Evolutionary conservation across 2,888 invertebrate species (phyloP).

Genomic region (Drosophila nigricruria): DNA sequence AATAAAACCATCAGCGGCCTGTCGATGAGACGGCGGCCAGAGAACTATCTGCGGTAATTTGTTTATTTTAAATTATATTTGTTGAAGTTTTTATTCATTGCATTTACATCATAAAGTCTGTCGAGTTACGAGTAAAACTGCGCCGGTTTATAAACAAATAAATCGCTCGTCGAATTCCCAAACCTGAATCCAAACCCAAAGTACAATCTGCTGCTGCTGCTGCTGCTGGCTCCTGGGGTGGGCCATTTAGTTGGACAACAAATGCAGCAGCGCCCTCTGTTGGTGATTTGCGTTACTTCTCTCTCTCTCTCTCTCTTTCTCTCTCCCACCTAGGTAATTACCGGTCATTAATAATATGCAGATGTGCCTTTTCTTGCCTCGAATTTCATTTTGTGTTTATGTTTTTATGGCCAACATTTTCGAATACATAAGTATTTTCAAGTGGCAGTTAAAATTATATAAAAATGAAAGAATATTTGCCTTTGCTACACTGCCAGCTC

Average conservation of each 20-base stretch:
- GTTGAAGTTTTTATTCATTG: slow-evolving; percentile 78
- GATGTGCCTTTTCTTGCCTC: slow-evolving; percentile 57
- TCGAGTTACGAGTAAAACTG: slow-evolving; percentile 23
- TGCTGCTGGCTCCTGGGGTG: slow-evolving; percentile 21
- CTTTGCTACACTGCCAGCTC: slow-evolving; percentile 14
- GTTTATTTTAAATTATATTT: slow-evolving; percentile 78
- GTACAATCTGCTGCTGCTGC: slow-evolving; percentile 4
- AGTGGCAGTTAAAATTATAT: slow-evolving; percentile 69
- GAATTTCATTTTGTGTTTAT: slow-evolving; percentile 66
- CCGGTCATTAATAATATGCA: slow-evolving; percentile 80
- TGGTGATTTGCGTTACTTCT: slow-evolving; percentile 58
- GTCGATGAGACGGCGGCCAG: slow-evolving; percentile 40
- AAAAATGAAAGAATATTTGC: slow-evolving; percentile 49
- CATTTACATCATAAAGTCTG: slow-evolving; percentile 45
- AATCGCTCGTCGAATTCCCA: slow-evolving; percentile 43
- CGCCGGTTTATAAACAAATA: slow-evolving; percentile 54
- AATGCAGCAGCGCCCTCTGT: slow-evolving; percentile 43
- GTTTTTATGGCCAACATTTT: slow-evolving; percentile 72
- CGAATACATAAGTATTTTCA: slow-evolving; percentile 58
- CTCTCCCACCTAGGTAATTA: slow-evolving; percentile 64
- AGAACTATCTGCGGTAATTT: slow-evolving; percentile 63
- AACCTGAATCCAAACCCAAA: neutral
- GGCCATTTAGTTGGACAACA: slow-evolving; percentile 54
- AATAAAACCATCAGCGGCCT: slow-evolving; percentile 72
- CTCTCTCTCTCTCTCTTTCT: slow-evolving; percentile 1